phyloP scores from a whole-genome alignment of 1,140 invertebrate genomes.

The Chlorops oryzae region DNA sequence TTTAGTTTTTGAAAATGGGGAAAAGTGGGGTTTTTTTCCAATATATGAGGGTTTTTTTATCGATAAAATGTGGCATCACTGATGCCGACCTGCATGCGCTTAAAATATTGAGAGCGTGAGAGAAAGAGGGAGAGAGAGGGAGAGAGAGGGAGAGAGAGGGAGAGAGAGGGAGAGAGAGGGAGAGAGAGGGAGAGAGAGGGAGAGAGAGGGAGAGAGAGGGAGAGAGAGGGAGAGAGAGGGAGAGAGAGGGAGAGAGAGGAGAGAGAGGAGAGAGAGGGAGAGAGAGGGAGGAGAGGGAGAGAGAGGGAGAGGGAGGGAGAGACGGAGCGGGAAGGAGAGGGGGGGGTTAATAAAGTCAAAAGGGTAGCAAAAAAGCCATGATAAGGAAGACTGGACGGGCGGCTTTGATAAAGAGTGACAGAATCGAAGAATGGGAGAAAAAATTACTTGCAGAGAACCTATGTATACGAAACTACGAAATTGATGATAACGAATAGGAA shows the following conservation, averaged over 20 bases:
- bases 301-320: not conserved
- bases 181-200: not conserved
- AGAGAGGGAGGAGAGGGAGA: not conserved
- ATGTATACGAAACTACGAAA: too few relatives aligned
- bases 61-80: too few relatives aligned
- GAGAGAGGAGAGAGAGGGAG: not conserved
- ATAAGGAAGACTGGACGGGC: not conserved
- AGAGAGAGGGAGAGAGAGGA: not conserved
- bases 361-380: too few relatives aligned
- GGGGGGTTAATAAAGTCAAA: not conserved
- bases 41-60: too few relatives aligned
- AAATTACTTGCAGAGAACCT: too few relatives aligned
- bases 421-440: too few relatives aligned
- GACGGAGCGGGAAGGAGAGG: not conserved
- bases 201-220: not conserved
- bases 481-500: too few relatives aligned
- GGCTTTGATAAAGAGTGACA: not conserved
- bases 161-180: not conserved
- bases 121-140: not conserved
- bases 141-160: not conserved
- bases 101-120: not conserved
- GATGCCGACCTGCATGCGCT: too few relatives aligned
- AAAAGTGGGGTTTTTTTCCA: too few relatives aligned
- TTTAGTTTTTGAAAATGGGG: too few relatives aligned
- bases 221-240: not conserved